Evolutionary conservation across 2,113 vertebrate species (phyloP), one percentile per base, ranked within the genome.

Genomic region (Heloderma charlesbogerti): DNA sequence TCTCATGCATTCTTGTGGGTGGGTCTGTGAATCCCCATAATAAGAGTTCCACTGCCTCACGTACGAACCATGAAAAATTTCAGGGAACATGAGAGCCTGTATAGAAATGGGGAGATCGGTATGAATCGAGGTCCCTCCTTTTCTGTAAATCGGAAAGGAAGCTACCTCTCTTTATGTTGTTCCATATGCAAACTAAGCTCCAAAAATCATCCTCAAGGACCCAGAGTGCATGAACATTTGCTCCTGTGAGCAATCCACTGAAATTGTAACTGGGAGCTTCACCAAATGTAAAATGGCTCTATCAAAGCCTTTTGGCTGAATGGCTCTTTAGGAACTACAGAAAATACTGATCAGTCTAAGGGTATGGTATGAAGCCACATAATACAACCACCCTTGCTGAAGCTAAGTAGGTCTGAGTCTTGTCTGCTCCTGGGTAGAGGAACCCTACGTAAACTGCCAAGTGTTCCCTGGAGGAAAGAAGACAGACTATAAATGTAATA

Each of bases 401-500:
- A 48, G 18, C 51, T 82, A 82, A 57, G 34, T 57, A 7, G 15
- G 15, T 82, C 34, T 51, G 6, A 37, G 63, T 71, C 15, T 71
- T 22, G 16, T n/a, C 4, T 2, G 43, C 31, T 37, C 29, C 29
- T n/a, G 29, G 22, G 20, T n/a, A 51, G 18, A 34, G 43, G 66
- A 69, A 34, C 16, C 40, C 7, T 51, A 51, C 94, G 89, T 92
- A 88, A 88, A 91, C 89, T 72, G 31, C 37, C 78, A 86, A 45
- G 0, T 1, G 37, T 88, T 93, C 92, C 93, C 31, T 34, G 9
- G 71, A 74, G 85, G 37, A 22, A 13, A 27, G 31, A 40, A 3
- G 20, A 18, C 40, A 18, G 57, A 31, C 63, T 87, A 87, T 93
- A 40, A 37, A 77, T 45, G 51, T 31, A 78, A 66, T 45, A 87